Evolutionary conservation across 1,140 invertebrate genomes (phyloP).

Genomic region (Lamellibrachia luymesi): DNA sequence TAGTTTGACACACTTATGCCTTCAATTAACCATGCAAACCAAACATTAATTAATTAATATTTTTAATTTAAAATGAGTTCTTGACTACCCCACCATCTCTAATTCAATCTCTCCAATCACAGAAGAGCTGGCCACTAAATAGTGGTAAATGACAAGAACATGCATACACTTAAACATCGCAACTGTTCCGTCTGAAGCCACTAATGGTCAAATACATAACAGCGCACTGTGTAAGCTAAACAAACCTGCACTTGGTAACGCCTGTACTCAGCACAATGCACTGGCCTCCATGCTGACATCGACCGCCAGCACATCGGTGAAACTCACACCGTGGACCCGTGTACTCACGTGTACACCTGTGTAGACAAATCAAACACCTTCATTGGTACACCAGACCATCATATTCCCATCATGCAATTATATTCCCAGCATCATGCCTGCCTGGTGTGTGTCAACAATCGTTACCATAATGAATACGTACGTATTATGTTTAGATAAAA

Average conservation of each 20-base stretch:
- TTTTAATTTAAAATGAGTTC: no score
- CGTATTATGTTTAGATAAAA: neutral
- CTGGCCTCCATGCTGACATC: slow-evolving; percentile 62
- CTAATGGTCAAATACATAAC: neutral
- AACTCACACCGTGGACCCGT: slow-evolving; percentile 43
- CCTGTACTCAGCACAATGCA: slow-evolving; percentile 56
- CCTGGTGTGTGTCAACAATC: neutral
- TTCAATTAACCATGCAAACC: no score
- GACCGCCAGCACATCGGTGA: slow-evolving; percentile 61
- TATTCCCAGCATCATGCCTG: neutral
- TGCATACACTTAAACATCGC: slow-evolving; percentile 37
- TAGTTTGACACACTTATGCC: no score
- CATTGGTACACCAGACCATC: neutral
- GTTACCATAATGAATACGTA: neutral
- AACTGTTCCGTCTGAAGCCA: neutral
- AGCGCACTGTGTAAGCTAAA: neutral
- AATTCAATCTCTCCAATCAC: neutral
- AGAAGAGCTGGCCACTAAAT: neutral
- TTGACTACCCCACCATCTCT: neutral
- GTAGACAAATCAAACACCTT: slow-evolving; percentile 11
- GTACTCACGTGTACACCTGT: slow-evolving; percentile 41
- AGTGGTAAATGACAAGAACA: neutral
- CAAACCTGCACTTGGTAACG: slow-evolving; percentile 18
- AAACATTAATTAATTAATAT: no score
- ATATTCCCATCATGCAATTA: neutral